Percentiles rank a stretch among this genome's conserved stretches.
These are phyloP conservation scores for Melanotaenia maccullochi DNA, from an alignment of 2,797 vertebrate species.

Conservation along the genomic window DNA sequence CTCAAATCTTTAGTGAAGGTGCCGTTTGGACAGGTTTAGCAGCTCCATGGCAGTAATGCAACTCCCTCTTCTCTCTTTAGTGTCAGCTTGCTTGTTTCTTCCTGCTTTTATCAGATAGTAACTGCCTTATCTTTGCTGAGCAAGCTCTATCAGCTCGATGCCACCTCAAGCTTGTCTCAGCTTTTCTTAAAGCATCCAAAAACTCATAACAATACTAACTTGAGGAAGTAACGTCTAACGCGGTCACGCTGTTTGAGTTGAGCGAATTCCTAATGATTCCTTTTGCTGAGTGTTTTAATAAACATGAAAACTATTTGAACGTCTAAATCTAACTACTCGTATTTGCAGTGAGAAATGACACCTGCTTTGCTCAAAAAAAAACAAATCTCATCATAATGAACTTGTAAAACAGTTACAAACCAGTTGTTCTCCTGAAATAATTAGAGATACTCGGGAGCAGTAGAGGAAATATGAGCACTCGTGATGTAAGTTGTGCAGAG, in stretches of 20 bases:
- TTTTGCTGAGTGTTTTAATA: background rate
- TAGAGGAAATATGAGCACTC: background rate
- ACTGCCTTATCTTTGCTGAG: background rate
- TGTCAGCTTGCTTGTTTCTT: background rate
- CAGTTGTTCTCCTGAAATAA: background rate
- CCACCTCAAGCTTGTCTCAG: background rate
- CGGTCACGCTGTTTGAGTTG: background rate
- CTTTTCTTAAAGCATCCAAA: background rate
- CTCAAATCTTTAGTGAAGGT: background rate
- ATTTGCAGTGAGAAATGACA: background rate
- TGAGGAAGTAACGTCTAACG: background rate
- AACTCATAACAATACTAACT: background rate
- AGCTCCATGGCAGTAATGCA: background rate
- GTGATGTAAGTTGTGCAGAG: background rate
- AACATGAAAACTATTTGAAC: background rate
- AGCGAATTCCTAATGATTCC: background rate
- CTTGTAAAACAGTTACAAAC: background rate
- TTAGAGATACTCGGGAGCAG: background rate
- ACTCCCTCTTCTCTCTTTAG: background rate
- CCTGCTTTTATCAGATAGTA: constrained; percentile 1
- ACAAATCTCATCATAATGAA: background rate
- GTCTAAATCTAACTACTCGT: background rate
- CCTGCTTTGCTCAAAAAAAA: background rate
- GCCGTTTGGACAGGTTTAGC: background rate
- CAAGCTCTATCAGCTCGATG: background rate